A percentile compares a stretch with the other conserved stretches of the same genome.
phyloP scores from a whole-genome alignment of 2,888 invertebrate genomes.

The Chymomyza amoena region DNA sequence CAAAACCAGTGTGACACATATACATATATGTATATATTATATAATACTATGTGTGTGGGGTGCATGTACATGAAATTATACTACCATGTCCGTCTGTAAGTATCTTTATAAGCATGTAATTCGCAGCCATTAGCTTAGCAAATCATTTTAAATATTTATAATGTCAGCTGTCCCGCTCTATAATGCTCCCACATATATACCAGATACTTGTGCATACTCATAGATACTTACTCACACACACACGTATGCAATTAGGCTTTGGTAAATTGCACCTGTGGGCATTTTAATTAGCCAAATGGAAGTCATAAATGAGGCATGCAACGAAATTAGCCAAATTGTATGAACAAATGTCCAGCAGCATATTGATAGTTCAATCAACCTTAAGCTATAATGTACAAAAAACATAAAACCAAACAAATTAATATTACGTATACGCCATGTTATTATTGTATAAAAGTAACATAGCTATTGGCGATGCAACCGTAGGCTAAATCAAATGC shows the following conservation, averaged over 20 bases:
- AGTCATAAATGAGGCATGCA: constrained; percentile 60
- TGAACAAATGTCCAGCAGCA: constrained; percentile 35
- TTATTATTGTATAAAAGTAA: neutral
- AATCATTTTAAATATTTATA: constrained; percentile 60
- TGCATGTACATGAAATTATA: neutral
- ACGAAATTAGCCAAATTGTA: constrained; percentile 56
- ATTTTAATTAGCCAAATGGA: constrained; percentile 66
- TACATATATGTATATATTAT: neutral
- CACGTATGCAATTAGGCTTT: constrained; percentile 6
- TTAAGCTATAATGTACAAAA: constrained; percentile 4
- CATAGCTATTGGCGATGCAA: neutral
- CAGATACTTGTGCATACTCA: neutral
- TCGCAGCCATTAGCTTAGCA: constrained; percentile 37
- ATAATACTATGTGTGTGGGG: neutral
- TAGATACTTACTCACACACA: neutral
- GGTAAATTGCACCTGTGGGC: constrained; percentile 39
- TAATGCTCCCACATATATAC: neutral
- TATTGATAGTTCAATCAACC: constrained; percentile 69
- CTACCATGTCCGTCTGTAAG: neutral
- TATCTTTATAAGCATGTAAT: neutral
- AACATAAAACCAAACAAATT: neutral
- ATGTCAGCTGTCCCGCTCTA: constrained; percentile 14
- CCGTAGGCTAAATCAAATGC: constrained; percentile 35
- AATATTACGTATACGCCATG: constrained; percentile 11
- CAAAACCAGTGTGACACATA: neutral